Conservation (phyloP, 2,797 vertebrate genomes). For the Parauchenoglanis punctatus region DNA sequence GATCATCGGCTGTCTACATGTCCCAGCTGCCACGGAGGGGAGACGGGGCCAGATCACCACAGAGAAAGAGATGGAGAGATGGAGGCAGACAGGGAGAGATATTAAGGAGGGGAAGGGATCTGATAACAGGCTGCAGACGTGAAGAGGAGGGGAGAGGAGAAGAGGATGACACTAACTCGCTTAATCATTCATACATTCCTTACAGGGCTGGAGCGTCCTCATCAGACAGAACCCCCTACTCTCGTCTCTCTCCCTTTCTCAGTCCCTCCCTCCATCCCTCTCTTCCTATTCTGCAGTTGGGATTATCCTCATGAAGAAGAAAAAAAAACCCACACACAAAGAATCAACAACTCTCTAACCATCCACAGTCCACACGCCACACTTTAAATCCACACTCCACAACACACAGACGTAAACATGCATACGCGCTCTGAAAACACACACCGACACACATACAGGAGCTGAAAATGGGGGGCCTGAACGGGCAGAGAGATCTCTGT, state of each 20-base stretch:
- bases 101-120: slow-evolving; percentile 43
- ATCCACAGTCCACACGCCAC: too few relatives aligned
- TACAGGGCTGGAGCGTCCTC: slow-evolving; percentile 32
- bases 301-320: background rate
- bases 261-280: background rate
- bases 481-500: slow-evolving; percentile 45
- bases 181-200: slow-evolving; percentile 57
- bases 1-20: slow-evolving; percentile 47
- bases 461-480: background rate
- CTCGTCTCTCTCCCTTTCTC: background rate
- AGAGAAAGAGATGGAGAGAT: background rate
- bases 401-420: slow-evolving; percentile 39
- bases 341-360: background rate
- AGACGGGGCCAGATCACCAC: background rate
- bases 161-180: background rate
- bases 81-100: slow-evolving; percentile 24
- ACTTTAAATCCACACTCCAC: background rate
- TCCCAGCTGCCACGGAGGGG: slow-evolving; percentile 43
- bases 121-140: slow-evolving; percentile 42
- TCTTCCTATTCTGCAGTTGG: background rate
- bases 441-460: slow-evolving; percentile 1
- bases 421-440: slow-evolving; percentile 40
- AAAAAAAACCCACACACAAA: background rate
- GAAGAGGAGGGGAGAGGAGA: slow-evolving; percentile 17
- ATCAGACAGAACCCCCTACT: slow-evolving; percentile 31